A percentile compares a stretch with the other conserved stretches of the same genome.
Conservation (phyloP, 2,888 invertebrate genomes). For the Bimastos eiseni region DNA sequence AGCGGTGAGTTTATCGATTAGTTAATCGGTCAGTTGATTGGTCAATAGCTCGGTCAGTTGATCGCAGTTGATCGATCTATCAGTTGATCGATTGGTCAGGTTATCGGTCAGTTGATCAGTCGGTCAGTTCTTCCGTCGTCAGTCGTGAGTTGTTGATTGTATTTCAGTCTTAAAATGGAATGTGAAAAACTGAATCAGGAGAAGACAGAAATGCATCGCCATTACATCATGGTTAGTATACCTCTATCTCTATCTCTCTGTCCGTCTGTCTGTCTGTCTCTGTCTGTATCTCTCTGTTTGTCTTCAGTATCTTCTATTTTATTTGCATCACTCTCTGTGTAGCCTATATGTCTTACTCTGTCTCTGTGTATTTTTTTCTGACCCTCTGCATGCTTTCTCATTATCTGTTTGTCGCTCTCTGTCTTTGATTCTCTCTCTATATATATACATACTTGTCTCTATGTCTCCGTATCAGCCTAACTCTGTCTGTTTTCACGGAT, state of each 20-base stretch:
- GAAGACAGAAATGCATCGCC: constrained; percentile 97
- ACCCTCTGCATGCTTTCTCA: background rate
- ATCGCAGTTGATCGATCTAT: no score
- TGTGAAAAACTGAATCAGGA: constrained; percentile 95
- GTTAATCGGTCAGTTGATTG: no score
- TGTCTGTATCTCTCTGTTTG: background rate
- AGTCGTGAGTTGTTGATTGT: background rate
- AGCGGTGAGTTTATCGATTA: no score
- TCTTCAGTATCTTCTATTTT: background rate
- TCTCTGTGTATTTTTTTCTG: background rate
- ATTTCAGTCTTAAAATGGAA: constrained; percentile 89
- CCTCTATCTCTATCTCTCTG: background rate
- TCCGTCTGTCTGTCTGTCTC: background rate
- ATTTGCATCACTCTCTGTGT: background rate
- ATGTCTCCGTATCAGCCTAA: background rate
- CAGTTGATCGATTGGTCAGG: background rate
- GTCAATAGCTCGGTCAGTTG: no score
- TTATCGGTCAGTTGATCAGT: background rate
- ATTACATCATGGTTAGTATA: constrained; percentile 91
- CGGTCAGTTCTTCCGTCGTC: background rate
- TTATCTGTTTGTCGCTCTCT: background rate
- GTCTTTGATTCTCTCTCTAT: background rate
- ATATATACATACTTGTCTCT: background rate
- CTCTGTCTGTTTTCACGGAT: no score
- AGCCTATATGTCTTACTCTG: background rate